phyloP scores from a whole-genome alignment of 1,140 invertebrate genomes.

The Hydropsyche tenuis region DNA sequence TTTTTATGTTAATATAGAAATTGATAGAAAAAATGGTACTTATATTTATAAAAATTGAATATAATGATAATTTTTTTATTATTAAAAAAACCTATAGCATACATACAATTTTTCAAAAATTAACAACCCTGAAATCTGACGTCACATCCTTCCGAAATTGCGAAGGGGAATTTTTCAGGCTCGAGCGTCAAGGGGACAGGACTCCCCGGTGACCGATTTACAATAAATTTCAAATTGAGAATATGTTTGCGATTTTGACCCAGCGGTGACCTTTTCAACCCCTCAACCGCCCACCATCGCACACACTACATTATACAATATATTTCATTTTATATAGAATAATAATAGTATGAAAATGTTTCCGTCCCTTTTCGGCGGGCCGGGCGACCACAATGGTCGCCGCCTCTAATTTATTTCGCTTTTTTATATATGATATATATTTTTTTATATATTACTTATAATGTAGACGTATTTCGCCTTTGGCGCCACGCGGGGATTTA shows the following conservation, averaged over 20 bases:
- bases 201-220: constrained; percentile 51
- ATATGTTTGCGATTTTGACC: constrained; percentile 51
- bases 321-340: too few species aligned
- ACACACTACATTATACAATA: not conserved
- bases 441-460: not conserved
- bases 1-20: too few species aligned
- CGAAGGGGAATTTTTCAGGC: constrained; percentile 40
- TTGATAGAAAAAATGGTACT: too few species aligned
- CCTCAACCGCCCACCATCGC: not conserved
- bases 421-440: not conserved
- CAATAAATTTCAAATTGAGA: constrained; percentile 52
- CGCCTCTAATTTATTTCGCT: constrained; percentile 15
- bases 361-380: too few species aligned
- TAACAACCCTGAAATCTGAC: constrained; percentile 32
- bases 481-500: constrained; percentile 45
- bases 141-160: constrained; percentile 50
- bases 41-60: too few species aligned
- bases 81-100: not conserved
- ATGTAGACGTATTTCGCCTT: constrained; percentile 35
- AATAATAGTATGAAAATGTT: too few species aligned
- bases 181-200: constrained; percentile 36
- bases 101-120: not conserved
- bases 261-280: constrained; percentile 44
- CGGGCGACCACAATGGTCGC: constrained; percentile 27
- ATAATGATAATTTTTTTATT: not conserved